A percentile compares a stretch with the other conserved stretches of the same genome.
phyloP scores from a whole-genome alignment of 2,888 invertebrate genomes.

The Drosophila ochracea region DNA sequence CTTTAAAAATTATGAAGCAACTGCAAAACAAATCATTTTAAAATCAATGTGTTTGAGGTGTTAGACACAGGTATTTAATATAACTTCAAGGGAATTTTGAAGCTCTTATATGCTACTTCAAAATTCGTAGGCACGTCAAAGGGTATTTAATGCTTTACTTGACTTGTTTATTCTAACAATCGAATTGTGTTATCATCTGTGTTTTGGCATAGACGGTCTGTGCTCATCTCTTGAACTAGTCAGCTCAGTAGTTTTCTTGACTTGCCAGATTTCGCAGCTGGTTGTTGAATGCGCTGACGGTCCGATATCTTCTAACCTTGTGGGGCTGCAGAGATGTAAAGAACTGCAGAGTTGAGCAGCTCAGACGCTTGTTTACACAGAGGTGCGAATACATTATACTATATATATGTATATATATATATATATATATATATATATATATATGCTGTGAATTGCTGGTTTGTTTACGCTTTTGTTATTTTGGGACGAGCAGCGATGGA shows the following conservation, averaged over 20 bases:
- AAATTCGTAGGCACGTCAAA: neutral
- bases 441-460: slow-evolving; percentile 31
- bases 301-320: slow-evolving; percentile 66
- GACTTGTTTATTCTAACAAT: slow-evolving; percentile 2
- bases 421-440: neutral
- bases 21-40: neutral
- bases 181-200: slow-evolving; percentile 14
- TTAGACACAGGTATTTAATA: neutral
- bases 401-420: neutral
- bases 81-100: neutral
- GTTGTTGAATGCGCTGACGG: slow-evolving; percentile 44
- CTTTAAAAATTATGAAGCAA: neutral
- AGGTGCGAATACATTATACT: slow-evolving; percentile 37
- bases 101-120: neutral
- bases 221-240: slow-evolving; percentile 48
- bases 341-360: slow-evolving; percentile 4
- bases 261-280: slow-evolving; percentile 30
- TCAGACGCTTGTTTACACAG: slow-evolving; percentile 63
- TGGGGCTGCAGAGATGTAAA: neutral
- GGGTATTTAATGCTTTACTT: slow-evolving; percentile 24
- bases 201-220: slow-evolving; percentile 15
- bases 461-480: slow-evolving; percentile 45
- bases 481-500: slow-evolving; percentile 47
- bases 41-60: neutral
- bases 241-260: slow-evolving; percentile 43